Evolutionary conservation across 2,113 vertebrate species (phyloP).

Genomic region (Hymenochirus boettgeri): DNA sequence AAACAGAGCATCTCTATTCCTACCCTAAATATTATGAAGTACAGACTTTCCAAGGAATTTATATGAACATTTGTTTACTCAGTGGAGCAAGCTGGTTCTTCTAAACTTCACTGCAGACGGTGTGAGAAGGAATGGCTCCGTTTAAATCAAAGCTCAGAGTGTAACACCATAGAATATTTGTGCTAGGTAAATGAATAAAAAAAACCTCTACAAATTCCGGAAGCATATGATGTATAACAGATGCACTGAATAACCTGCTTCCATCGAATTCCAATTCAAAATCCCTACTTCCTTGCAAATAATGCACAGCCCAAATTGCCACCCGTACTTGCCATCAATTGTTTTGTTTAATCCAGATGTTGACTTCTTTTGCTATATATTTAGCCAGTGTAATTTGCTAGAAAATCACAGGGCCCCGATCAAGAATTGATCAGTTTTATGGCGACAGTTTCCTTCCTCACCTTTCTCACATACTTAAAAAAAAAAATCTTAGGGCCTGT

Average conservation of each 20-base stretch:
- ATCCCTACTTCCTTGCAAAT: not conserved
- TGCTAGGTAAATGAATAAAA: constrained; percentile 28
- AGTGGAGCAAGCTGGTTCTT: constrained; percentile 52
- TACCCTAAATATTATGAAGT: constrained; percentile 59
- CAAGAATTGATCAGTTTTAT: no score
- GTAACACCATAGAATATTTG: constrained; percentile 28
- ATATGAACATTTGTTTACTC: constrained; percentile 61
- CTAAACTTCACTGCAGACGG: constrained; percentile 33
- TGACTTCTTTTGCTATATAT: constrained; percentile 20
- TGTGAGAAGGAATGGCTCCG: constrained; percentile 28
- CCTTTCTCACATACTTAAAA: no score
- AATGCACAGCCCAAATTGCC: constrained; percentile 20
- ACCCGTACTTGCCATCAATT: constrained; percentile 10
- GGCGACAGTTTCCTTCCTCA: no score
- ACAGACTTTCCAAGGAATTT: constrained; percentile 53
- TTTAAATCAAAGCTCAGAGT: constrained; percentile 36
- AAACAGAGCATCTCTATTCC: constrained; percentile 50
- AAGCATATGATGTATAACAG: constrained; percentile 14
- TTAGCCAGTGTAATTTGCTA: constrained; percentile 14
- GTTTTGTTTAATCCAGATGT: constrained; percentile 28
- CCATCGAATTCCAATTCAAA: not conserved
- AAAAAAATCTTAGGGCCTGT: no score
- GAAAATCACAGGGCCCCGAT: not conserved
- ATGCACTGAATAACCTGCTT: constrained; percentile 26
- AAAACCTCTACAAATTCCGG: constrained; percentile 17